A percentile compares a stretch with the other conserved stretches of the same genome.
Evolutionary conservation across 2,113 vertebrate genomes (phyloP).

Genomic region (Quiscalus mexicanus): DNA sequence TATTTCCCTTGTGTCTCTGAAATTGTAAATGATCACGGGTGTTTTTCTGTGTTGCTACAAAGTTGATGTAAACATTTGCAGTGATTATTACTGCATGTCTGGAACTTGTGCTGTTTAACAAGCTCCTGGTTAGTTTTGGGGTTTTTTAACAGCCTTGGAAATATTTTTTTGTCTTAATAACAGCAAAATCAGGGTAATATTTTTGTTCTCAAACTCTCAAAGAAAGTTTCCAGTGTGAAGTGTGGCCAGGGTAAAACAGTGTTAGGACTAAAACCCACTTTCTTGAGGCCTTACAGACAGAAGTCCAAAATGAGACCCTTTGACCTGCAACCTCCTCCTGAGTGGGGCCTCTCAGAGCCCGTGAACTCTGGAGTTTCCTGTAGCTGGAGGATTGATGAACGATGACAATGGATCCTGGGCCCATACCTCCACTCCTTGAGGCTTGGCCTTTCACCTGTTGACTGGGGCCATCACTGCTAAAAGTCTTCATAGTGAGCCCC

Average conservation of each 20-base stretch:
- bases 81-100: not conserved
- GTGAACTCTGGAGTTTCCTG: not conserved
- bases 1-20: not conserved
- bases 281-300: not conserved
- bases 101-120: not conserved
- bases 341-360: not conserved
- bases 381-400: rapidly evolving
- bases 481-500: not conserved
- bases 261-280: not conserved
- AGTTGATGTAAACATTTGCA: not conserved
- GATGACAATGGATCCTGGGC: too few relatives aligned
- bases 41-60: not conserved
- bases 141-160: not conserved
- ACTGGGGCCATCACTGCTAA: not conserved
- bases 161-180: not conserved
- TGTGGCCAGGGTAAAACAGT: not conserved
- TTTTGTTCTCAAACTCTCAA: not conserved
- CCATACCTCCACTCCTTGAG: not conserved
- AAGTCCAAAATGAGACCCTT: not conserved
- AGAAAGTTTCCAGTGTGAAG: not conserved
- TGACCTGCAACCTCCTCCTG: not conserved
- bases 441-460: not conserved
- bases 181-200: not conserved
- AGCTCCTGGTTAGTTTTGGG: not conserved
- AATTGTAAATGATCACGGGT: not conserved